Percentiles rank a stretch among this genome's conserved stretches.
Conservation (phyloP, 2,113 vertebrate species). For the Oxyura jamaicensis region DNA sequence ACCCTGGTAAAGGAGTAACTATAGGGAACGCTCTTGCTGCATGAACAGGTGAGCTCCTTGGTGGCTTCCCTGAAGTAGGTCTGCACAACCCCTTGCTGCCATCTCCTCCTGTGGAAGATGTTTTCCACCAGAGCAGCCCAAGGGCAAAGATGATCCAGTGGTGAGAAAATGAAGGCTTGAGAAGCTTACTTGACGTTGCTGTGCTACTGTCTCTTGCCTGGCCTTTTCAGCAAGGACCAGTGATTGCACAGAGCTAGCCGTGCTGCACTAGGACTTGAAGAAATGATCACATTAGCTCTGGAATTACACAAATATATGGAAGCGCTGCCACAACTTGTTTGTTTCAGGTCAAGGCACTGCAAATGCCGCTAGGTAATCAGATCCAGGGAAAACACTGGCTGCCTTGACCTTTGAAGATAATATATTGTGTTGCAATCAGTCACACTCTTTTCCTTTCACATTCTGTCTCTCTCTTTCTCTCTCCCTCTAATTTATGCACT, state of each 20-base stretch:
- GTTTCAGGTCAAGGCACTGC: slow-evolving; percentile 31
- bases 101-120: not conserved
- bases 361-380: slow-evolving; percentile 27
- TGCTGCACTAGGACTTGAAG: not conserved
- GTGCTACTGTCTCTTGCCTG: not conserved
- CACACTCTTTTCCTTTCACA: not conserved
- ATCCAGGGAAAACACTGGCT: slow-evolving; percentile 22
- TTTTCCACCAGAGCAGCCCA: not conserved
- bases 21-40: not conserved
- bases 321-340: slow-evolving; percentile 21
- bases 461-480: not conserved
- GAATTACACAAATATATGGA: slow-evolving; percentile 33
- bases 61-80: not conserved
- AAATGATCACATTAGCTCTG: not conserved
- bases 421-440: slow-evolving; percentile 19
- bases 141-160: not conserved
- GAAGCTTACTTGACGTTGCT: not conserved
- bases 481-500: slow-evolving; percentile 22
- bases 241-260: not conserved
- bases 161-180: not conserved
- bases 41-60: accelerated
- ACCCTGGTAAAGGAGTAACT: not conserved
- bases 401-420: slow-evolving; percentile 58
- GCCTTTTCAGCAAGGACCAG: slow-evolving; percentile 4
- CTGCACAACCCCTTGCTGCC: not conserved